Conservation (phyloP, 2,797 vertebrate species). For the Coracias cyanogaster region DNA sequence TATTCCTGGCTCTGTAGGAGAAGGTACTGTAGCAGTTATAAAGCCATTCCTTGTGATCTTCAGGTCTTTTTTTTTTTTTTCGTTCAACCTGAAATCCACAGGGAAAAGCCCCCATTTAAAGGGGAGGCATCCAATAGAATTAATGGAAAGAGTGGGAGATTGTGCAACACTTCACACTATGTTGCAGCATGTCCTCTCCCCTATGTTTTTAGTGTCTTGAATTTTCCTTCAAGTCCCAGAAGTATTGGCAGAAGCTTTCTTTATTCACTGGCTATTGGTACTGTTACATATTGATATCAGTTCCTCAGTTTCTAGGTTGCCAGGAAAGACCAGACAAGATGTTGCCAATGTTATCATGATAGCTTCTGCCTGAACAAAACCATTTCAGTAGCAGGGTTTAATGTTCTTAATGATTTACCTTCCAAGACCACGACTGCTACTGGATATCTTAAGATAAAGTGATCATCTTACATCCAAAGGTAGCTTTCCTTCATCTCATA, state of each 20-base stretch:
- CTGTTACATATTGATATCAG: background rate
- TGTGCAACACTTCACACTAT: background rate
- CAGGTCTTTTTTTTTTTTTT: background rate
- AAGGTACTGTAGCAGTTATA: background rate
- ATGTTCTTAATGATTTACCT: slow-evolving; percentile 18
- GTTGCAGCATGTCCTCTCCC: background rate
- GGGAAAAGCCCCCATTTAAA: background rate
- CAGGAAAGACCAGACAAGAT: background rate
- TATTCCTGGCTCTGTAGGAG: background rate
- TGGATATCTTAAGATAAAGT: slow-evolving; percentile 35
- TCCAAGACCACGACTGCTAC: background rate
- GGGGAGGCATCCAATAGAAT: background rate
- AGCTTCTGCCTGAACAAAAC: slow-evolving; percentile 12
- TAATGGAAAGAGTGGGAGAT: background rate
- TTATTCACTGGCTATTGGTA: background rate
- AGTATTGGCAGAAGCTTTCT: background rate
- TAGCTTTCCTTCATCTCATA: slow-evolving; percentile 18
- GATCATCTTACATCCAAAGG: slow-evolving; percentile 37
- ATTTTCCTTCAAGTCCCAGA: background rate
- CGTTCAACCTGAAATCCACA: background rate
- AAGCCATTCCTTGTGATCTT: background rate
- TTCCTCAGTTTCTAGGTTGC: slow-evolving; percentile 13
- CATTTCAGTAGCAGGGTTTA: background rate
- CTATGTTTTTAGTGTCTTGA: background rate
- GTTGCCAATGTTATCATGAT: background rate